Conservation (phyloP, 2,113 vertebrate genomes). For the Saguinus imperator region DNA sequence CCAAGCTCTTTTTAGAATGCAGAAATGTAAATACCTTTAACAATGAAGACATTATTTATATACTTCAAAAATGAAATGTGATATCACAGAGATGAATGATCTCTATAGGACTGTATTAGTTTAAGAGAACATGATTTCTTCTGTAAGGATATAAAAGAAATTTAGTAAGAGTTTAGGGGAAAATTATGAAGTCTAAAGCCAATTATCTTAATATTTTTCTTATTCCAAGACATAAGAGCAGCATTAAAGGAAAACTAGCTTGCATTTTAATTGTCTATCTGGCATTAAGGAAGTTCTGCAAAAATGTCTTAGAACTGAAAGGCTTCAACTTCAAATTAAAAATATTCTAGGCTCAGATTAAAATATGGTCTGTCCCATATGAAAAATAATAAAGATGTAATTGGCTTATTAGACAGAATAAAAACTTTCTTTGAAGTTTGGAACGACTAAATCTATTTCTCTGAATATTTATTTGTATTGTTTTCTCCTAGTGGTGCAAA, state of each 20-base stretch:
- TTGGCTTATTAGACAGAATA: constrained; percentile 74
- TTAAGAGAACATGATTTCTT: constrained; percentile 69
- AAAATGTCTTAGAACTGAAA: constrained; percentile 29
- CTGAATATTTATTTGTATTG: constrained; percentile 53
- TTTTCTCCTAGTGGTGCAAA: constrained; percentile 63
- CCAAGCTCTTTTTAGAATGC: constrained; percentile 70
- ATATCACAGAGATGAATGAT: constrained; percentile 65
- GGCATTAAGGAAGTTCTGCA: constrained; percentile 71
- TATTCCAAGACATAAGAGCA: constrained; percentile 71
- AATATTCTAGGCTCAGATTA: constrained; percentile 70
- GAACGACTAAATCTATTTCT: constrained; percentile 56
- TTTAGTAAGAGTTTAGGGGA: constrained; percentile 70
- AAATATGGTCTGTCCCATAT: constrained; percentile 76
- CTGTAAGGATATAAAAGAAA: constrained; percentile 49
- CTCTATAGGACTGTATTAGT: constrained; percentile 75
- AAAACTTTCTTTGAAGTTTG: constrained; percentile 67
- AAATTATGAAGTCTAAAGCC: constrained; percentile 70
- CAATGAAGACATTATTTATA: constrained; percentile 74
- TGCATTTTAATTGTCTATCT: constrained; percentile 72
- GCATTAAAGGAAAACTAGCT: constrained; percentile 78
- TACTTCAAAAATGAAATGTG: constrained; percentile 71
- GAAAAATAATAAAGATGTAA: constrained; percentile 74
- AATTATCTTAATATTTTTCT: constrained; percentile 69
- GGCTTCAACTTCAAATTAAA: neutral
- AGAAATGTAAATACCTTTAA: constrained; percentile 72